Conservation (phyloP, 2,113 vertebrate genomes). For the Puffinus mauretanicus region DNA sequence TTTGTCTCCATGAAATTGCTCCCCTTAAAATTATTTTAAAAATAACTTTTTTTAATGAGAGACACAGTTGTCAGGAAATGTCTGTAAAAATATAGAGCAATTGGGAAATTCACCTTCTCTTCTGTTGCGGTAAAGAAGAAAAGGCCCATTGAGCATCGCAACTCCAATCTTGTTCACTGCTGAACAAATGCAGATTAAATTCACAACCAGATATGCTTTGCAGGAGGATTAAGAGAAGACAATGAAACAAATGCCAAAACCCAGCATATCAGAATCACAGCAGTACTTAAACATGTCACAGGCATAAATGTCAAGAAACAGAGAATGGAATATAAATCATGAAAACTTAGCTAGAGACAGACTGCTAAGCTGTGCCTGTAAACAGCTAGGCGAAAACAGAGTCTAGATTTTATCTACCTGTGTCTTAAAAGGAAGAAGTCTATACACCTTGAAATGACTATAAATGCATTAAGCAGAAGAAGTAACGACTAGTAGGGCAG, state of each 20-base stretch:
- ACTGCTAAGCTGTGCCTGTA: neutral
- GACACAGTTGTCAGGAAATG: neutral
- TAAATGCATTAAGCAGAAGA: neutral
- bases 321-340: neutral
- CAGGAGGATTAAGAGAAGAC: neutral
- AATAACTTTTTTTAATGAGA: neutral
- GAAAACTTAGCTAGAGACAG: neutral
- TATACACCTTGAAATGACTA: neutral
- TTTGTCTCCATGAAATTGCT: neutral
- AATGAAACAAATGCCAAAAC: neutral
- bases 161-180: no score
- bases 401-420: neutral
- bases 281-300: neutral
- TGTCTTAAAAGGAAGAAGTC: no score
- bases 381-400: no score
- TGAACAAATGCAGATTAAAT: neutral
- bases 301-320: neutral
- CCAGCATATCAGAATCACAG: neutral
- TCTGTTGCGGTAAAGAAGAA: neutral
- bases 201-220: neutral
- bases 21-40: no score
- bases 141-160: neutral
- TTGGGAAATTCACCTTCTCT: neutral
- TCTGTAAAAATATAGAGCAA: neutral
- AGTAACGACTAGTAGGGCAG: neutral